Percentiles rank a stretch among this genome's conserved stretches.
Evolutionary conservation across 2,888 invertebrate genomes (phyloP).

Genomic region (Ferdinandea cuprea): DNA sequence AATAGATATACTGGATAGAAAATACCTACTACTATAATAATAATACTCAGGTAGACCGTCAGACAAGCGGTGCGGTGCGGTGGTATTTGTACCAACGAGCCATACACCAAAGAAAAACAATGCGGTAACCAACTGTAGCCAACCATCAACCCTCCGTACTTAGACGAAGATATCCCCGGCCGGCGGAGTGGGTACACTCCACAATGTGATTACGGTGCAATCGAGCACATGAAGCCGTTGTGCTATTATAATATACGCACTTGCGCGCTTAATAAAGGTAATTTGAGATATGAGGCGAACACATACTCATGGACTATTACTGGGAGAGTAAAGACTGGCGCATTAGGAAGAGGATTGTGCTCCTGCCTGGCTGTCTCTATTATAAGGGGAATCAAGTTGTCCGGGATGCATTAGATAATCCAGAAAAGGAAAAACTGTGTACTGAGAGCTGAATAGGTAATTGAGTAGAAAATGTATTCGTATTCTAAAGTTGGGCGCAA

Average conservation of each 20-base stretch:
- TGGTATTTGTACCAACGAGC: constrained; percentile 24
- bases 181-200: constrained; percentile 40
- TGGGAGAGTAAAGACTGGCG: neutral
- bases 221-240: constrained; percentile 43
- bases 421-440: neutral
- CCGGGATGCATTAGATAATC: neutral
- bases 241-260: constrained; percentile 69
- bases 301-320: constrained; percentile 3
- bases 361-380: constrained; percentile 2
- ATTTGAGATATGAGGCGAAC: constrained; percentile 26
- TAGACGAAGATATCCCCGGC: constrained; percentile 44
- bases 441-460: neutral
- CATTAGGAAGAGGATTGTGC: constrained; percentile 14
- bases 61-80: neutral
- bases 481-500: neutral
- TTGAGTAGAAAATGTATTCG: neutral
- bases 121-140: constrained; percentile 25
- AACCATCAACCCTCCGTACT: constrained; percentile 50
- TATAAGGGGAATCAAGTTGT: constrained; percentile 12
- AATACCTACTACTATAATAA: neutral
- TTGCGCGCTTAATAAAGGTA: constrained; percentile 65
- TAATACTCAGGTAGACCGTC: neutral
- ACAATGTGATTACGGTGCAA: constrained; percentile 50
- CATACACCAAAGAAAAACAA: neutral
- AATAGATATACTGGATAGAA: constrained; percentile 57